Base-by-base conservation (phyloP, 2,888 invertebrate species). In the Cryptocheilus praepositus region DNA sequence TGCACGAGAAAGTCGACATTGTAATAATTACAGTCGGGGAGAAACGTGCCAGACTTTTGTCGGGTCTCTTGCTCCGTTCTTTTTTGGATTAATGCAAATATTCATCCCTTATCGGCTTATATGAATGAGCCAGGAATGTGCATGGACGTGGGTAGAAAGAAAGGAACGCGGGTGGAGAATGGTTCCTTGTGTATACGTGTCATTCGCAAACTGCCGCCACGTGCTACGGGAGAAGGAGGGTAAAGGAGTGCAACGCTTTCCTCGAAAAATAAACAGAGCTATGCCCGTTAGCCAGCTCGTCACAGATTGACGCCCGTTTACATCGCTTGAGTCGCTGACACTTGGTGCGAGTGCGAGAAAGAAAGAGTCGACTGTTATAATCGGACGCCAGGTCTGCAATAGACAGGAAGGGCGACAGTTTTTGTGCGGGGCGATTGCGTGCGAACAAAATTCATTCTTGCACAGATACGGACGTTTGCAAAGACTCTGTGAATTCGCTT, bases 241-340 rank as follows among this genome's bases (percentile, higher is more conserved):
- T 11, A 11, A 36, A 36, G 36, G 36, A 36, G 36, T 7, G 36
- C 36, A 36, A 36, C 52, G 52, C 68, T 68, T 61, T 65, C 52
- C 65, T 61, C 56, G 46, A 61, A 68, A 68, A 68, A 68, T 68
- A 68, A 65, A 68, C 65, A 65, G 66, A 66, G 66, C 61, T 62
- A 51, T 22, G 53, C 19, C 49, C 59, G 58, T 25, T 21, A 25
- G 25, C 28, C 28, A 56, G n/a, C 64, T 61, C 63, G 63, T 62
- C 58, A 68, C 61, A 71, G 76, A 74, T 76, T 77, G 72, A 76
- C 71, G 64, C 70, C 61, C 58, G 72, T 64, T 75, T 76, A 64
- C 70, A 58, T 66, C 66, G 61, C 13, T 46, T 28, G 36, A 45
- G 54, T 45, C 51, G 36, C 46, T 43, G 45, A 19, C 28, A 16